Conservation (phyloP, 2,888 invertebrate species). For the Lithodes maja region DNA sequence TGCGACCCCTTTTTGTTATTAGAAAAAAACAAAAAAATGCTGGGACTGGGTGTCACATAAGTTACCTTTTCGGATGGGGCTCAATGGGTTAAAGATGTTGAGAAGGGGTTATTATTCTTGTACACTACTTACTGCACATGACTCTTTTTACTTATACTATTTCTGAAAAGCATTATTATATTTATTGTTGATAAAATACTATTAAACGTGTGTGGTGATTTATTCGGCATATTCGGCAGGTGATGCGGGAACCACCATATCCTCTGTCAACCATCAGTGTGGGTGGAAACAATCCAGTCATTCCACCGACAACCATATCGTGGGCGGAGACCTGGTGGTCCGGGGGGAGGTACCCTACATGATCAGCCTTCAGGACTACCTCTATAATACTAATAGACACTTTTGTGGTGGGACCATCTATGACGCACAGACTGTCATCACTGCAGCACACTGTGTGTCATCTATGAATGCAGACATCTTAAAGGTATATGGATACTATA, state of each 20-base stretch:
- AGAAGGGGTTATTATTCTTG: too few relatives aligned
- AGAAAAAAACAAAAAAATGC: too few relatives aligned
- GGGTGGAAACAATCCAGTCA: background rate
- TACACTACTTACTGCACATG: too few relatives aligned
- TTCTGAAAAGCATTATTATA: too few relatives aligned
- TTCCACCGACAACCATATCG: background rate
- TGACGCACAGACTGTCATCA: slow-evolving; percentile 8
- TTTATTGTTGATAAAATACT: too few relatives aligned
- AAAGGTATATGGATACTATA: background rate
- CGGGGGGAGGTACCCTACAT: slow-evolving; percentile 6
- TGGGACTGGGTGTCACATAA: too few relatives aligned
- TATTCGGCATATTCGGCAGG: too few relatives aligned
- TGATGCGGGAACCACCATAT: background rate
- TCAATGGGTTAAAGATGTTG: too few relatives aligned
- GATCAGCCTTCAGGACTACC: slow-evolving; percentile 24
- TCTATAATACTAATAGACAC: background rate
- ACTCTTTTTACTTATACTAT: too few relatives aligned
- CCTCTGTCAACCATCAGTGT: background rate
- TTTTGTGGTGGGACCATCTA: slow-evolving; percentile 27
- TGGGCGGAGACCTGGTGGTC: slow-evolving; percentile 13
- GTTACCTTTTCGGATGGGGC: too few relatives aligned
- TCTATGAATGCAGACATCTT: background rate
- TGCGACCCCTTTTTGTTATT: too few relatives aligned
- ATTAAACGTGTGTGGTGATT: too few relatives aligned
- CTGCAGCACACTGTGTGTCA: slow-evolving; percentile 12